Conservation (phyloP, 2,797 vertebrate species). For the Anomalospiza imberbis region DNA sequence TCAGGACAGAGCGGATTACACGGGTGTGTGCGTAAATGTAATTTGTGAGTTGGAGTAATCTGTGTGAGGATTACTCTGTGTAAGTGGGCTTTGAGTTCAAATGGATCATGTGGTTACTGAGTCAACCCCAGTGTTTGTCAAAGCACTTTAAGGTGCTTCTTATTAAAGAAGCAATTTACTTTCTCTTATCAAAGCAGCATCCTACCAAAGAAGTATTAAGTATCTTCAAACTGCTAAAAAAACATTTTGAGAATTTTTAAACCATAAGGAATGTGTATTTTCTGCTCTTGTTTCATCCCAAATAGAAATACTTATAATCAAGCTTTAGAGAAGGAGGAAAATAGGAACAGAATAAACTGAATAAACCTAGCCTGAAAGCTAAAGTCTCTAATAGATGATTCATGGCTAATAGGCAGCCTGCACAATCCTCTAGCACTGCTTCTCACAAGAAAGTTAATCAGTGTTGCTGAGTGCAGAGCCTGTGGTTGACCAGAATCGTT, state of each 20-base stretch:
- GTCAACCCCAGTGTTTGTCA: not conserved
- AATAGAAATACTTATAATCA: not conserved
- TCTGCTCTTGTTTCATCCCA: not conserved
- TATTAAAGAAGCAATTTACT: not conserved
- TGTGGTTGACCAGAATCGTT: not conserved
- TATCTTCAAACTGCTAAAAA: not conserved
- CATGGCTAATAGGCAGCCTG: not conserved
- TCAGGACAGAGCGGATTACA: not conserved
- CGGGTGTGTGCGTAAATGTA: not conserved
- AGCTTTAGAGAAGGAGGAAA: not conserved
- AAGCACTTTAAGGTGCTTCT: not conserved
- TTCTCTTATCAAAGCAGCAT: not conserved
- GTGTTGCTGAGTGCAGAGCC: not conserved
- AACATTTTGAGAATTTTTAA: not conserved
- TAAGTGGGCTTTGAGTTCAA: not conserved
- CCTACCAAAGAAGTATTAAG: not conserved
- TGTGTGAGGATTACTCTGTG: not conserved
- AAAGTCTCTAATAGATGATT: not conserved
- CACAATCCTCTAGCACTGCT: not conserved
- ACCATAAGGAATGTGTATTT: not conserved
- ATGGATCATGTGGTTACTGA: not conserved
- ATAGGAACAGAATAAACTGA: not conserved
- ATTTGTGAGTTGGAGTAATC: not conserved
- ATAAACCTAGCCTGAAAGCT: not conserved
- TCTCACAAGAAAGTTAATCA: not conserved